Percentiles rank a stretch among this genome's conserved stretches.
phyloP scores from a whole-genome alignment of 2,113 vertebrate genomes.

The Vulpes lagopus region DNA sequence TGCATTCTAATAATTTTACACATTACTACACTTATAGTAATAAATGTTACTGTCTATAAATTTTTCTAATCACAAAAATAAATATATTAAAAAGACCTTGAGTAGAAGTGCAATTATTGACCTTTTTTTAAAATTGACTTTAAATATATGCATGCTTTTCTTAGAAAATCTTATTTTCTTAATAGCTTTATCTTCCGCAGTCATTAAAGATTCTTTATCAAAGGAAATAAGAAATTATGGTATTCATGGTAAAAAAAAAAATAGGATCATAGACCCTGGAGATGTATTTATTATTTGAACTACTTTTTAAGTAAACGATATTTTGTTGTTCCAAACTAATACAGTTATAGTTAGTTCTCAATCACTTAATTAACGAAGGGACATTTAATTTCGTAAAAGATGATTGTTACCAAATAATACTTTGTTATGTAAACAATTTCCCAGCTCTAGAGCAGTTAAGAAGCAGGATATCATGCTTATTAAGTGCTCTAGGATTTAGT shows the following conservation, averaged over 20 bases:
- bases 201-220: not conserved
- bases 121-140: not conserved
- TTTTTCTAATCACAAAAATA: not conserved
- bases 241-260: not conserved
- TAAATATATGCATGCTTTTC: not conserved
- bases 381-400: slow-evolving; percentile 6
- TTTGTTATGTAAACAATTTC: not conserved
- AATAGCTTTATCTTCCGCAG: not conserved
- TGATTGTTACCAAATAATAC: not conserved
- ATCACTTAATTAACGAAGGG: not conserved
- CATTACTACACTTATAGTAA: not conserved
- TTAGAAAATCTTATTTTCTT: not conserved
- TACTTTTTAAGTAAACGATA: not conserved
- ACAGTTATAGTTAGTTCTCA: not conserved
- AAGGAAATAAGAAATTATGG: not conserved
- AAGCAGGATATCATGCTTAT: not conserved
- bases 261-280: not conserved
- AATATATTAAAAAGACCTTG: not conserved
- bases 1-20: not conserved
- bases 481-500: not conserved
- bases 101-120: not conserved
- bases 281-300: not conserved
- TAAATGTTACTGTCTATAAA: not conserved
- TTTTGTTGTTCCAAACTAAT: not conserved
- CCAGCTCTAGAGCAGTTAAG: not conserved